Percentiles rank a stretch among this genome's conserved stretches.
Conservation (phyloP, 1,140 invertebrate genomes). For the Copidosoma floridanum region DNA sequence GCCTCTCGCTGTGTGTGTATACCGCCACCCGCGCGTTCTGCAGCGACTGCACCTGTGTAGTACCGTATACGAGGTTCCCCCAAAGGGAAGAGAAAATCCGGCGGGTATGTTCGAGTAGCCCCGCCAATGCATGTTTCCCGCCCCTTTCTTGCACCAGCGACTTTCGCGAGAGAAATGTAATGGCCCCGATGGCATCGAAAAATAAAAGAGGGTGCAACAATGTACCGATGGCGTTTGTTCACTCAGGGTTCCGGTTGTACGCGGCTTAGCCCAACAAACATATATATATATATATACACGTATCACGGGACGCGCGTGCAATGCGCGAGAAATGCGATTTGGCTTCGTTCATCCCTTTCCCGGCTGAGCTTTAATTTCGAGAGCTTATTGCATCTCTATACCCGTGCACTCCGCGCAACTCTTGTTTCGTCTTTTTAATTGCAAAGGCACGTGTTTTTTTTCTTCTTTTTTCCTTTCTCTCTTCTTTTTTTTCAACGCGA, state of each 20-base stretch:
- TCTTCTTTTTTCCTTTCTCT: too few relatives aligned
- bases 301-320: too few relatives aligned
- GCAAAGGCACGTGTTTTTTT: neutral
- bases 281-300: too few relatives aligned
- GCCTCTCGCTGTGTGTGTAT: neutral
- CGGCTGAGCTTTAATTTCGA: slow-evolving; percentile 22
- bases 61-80: slow-evolving; percentile 15
- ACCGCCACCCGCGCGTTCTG: neutral
- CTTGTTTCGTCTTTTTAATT: neutral
- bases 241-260: too few relatives aligned
- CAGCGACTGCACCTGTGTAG: neutral
- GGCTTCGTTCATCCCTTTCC: slow-evolving; percentile 22
- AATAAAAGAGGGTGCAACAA: too few relatives aligned
- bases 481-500: too few relatives aligned
- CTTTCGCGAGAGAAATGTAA: slow-evolving; percentile 15
- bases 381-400: neutral
- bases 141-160: neutral
- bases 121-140: neutral
- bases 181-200: too few relatives aligned
- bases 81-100: slow-evolving; percentile 13
- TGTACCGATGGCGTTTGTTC: too few relatives aligned
- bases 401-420: neutral
- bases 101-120: slow-evolving; percentile 11
- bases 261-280: too few relatives aligned
- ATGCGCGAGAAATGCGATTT: slow-evolving; percentile 36